phyloP scores from a whole-genome alignment of 1,140 invertebrate genomes.

The Gryllus bimaculatus region DNA sequence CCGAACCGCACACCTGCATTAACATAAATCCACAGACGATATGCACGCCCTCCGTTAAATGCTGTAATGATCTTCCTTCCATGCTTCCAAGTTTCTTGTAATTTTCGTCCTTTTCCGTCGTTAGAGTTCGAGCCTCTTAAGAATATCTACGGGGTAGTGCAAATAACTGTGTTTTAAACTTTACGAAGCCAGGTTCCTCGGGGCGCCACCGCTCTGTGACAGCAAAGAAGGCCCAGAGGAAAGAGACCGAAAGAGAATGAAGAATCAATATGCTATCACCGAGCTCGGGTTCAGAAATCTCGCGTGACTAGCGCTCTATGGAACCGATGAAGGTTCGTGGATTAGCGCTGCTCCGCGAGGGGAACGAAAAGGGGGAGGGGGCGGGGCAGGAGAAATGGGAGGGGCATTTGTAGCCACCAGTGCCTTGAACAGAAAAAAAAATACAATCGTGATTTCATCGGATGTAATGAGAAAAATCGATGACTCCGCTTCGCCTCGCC shows the following conservation, averaged over 20 bases:
- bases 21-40: not conserved
- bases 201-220: not conserved
- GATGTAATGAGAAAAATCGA: slow-evolving; percentile 5
- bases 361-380: not conserved
- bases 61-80: not conserved
- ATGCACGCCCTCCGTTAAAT: not conserved
- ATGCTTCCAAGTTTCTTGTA: not conserved
- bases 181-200: not conserved
- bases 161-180: not conserved
- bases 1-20: not conserved
- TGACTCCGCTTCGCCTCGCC: not conserved
- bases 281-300: not conserved
- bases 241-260: not conserved
- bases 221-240: not conserved
- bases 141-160: not conserved
- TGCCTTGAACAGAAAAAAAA: not conserved
- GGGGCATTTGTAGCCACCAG: not conserved
- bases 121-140: too few species aligned
- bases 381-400: not conserved
- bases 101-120: not conserved
- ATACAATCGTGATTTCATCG: slow-evolving; percentile 4
- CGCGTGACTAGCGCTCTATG: not conserved
- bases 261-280: slow-evolving; percentile 1
- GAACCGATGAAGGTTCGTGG: not conserved
- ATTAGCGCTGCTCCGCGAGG: not conserved